phyloP scores from a whole-genome alignment of 35 echinoderm and acorn worm genomes.

The Stichopus chloronotus region DNA sequence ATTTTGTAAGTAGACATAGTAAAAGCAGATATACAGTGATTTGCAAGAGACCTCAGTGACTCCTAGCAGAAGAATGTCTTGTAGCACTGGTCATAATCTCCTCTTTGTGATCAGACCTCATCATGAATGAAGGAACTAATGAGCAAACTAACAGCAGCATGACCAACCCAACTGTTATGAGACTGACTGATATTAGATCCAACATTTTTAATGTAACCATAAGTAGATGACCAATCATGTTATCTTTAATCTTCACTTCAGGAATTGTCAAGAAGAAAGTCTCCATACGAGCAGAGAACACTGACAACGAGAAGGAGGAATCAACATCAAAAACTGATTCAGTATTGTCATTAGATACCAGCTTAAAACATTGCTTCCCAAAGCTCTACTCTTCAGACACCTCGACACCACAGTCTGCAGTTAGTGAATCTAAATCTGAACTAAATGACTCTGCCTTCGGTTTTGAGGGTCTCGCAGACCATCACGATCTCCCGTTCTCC shows the following conservation, averaged over 20 bases:
- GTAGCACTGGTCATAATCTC: too few species aligned
- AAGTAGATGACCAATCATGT: too few species aligned
- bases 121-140: too few species aligned
- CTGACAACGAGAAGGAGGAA: neutral
- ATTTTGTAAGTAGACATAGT: too few species aligned
- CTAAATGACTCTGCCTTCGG: conserved; percentile 71
- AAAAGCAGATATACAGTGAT: too few species aligned
- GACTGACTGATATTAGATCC: too few species aligned
- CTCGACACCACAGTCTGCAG: conserved; percentile 59
- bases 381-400: conserved; percentile 71
- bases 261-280: neutral
- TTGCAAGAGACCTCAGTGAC: too few species aligned
- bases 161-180: too few species aligned
- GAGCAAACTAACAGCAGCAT: too few species aligned
- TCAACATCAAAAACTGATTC: conserved; percentile 30
- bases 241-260: neutral
- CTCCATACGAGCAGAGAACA: neutral
- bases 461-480: conserved; percentile 48
- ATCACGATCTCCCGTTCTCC: conserved; percentile 55
- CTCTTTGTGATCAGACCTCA: too few species aligned
- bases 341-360: neutral
- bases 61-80: too few species aligned
- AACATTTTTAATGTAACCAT: too few species aligned
- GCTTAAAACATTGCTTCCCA: conserved; percentile 36
- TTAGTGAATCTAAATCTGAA: conserved; percentile 45